Evolutionary conservation across 2,888 invertebrate species (phyloP), one percentile per base, ranked within the genome.

Genomic region (Ectobius pallidus): DNA sequence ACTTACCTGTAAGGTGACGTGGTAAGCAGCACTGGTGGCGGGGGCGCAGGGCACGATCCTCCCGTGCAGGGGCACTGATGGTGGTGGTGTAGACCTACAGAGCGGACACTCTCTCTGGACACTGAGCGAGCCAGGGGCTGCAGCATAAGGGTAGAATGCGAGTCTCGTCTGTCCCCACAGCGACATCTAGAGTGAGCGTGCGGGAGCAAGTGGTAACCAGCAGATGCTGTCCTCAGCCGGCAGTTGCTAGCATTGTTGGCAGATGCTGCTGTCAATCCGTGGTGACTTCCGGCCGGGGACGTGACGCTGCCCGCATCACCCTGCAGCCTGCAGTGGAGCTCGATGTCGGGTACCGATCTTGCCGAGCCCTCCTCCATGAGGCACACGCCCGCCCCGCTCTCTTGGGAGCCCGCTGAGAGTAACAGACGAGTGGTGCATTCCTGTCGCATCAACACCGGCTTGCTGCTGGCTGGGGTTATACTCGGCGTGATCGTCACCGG

Each of bases 361-460:
- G 92, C 89, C 30, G 58, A 20, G 4, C 75, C 69, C 76, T 78
- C 61, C 62, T 75, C 74, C 52, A 70, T 62, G 44, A 71, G 34
- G 70, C 68, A 25, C 62, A 63, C 68, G 27, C 67, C 69, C 16
- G 65, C 42, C 34, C 70, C 52, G 44, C 63, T 89, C 82, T 94
- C 94, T 83, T 94, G 93, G 78, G 93, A 93, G 70, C 92, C 92
- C 18, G 69, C 70, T 78, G 90, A 90, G 73, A 92, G 88, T 74
- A 90, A 83, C 82, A 90, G 88, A 80, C 90, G 89, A 69, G 94
- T 93, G 63, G 94, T 93, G 79, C 94, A 92, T 85, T 94, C 94
- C 85, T 94, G 94, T 77, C 94, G 88, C 86, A 92, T 94, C 77
- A 94, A 86, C 76, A 93, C 91, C 77, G 94, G 94, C 82, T 94